Evolutionary conservation across 1,140 invertebrate genomes (phyloP), one percentile per base, ranked within the genome.

Genomic region (Pissodes strobi): DNA sequence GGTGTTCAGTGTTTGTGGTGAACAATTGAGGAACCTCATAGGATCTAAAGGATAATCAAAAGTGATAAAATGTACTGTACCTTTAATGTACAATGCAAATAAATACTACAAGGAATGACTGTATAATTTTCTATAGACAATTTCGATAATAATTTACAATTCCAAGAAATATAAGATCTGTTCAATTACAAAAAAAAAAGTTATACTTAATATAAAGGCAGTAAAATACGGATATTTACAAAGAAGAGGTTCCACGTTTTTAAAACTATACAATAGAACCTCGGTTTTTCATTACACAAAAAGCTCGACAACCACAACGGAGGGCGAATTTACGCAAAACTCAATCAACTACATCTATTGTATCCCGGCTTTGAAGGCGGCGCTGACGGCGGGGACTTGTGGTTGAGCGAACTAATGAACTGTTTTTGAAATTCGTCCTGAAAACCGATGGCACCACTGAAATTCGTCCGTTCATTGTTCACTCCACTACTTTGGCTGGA

Each of bases 371-470:
- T 1, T 21, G 48, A 9, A 43, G 46, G 18, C 4, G 58, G 12
- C 9, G 38, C 25, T 19, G 46, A 18, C 15, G 66, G 37, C n/a
- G 46, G n/a, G 17, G 66, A 41, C 17, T 60, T 53, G 25, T 69
- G 49, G 15, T 69, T 65, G 15, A 73, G 61, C 25, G 70, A 70
- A 60, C 62, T 70, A 15, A 72, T 66, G 34, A 78, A 75, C 27
- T 77, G 74, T 63, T 72, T 76, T 63, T 78, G 76, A 61, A 73
- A 78, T 22, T 72, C 74, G 43, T 77, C 77, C 49, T 78, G 74
- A 57, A 74, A 78, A 13, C 69, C 60, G 2, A 58, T 56, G n/a
- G 55, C 30, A 49, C 59, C 60, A 19, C 59, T 60, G 15, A 63
- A 39, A 30, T 34, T 55, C 39, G 41, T 61, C 27, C 43, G 52